Conservation (phyloP, 2,797 vertebrate species). For the Aplochiton taeniatus region DNA sequence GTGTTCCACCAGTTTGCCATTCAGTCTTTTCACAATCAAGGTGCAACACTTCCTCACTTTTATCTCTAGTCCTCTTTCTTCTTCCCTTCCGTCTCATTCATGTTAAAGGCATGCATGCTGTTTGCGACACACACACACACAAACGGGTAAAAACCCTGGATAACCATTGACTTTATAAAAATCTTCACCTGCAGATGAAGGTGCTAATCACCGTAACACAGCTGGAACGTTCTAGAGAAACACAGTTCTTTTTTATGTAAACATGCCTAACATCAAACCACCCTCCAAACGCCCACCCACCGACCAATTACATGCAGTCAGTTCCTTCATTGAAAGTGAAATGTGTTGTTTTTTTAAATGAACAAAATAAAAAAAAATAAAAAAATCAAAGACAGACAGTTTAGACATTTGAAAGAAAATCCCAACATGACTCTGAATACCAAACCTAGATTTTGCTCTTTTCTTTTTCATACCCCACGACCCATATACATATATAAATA, state of each 20-base stretch:
- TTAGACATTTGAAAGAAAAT: constrained; percentile 45
- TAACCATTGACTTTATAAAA: constrained; percentile 10
- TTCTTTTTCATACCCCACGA: too few species aligned
- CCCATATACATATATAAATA: constrained; percentile 65
- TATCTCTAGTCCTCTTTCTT: constrained; percentile 34
- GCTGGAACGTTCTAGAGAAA: constrained; percentile 63
- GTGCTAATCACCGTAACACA: constrained; percentile 52
- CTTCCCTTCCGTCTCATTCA: constrained; percentile 47
- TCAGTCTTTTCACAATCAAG: too few species aligned
- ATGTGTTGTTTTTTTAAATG: constrained; percentile 10
- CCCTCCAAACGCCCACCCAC: constrained; percentile 45
- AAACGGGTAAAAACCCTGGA: too few species aligned
- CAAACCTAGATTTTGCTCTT: constrained; percentile 17
- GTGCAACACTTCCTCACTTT: too few species aligned
- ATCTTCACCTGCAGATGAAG: constrained; percentile 20
- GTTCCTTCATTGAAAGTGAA: constrained; percentile 40
- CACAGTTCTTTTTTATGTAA: constrained; percentile 61
- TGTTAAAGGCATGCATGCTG: constrained; percentile 73
- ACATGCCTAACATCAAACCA: constrained; percentile 63
- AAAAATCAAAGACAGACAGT: too few species aligned
- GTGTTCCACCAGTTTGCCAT: neutral
- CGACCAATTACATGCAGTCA: too few species aligned
- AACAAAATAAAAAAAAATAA: too few species aligned
- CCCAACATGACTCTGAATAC: constrained; percentile 43
- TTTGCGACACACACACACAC: constrained; percentile 51